phyloP scores from a whole-genome alignment of 2,888 invertebrate species.

The Sinohyriopsis cumingii region DNA sequence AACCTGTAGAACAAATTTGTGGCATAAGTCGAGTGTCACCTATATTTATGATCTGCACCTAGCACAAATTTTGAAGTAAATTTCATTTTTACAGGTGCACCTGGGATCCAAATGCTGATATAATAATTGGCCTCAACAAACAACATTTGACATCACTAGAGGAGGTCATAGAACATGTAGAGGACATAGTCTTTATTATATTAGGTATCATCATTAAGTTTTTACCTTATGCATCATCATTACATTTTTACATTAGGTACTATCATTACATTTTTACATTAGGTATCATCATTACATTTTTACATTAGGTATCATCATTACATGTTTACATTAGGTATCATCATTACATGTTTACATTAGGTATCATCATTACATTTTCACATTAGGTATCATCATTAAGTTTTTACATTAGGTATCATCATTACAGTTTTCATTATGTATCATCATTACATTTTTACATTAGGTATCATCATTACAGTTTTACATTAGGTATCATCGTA shows the following conservation, averaged over 20 bases:
- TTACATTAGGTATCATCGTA: too few relatives aligned
- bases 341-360: background rate
- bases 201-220: constrained; percentile 42
- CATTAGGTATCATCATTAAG: background rate
- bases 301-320: constrained; percentile 1
- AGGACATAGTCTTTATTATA: constrained; percentile 56
- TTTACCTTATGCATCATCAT: background rate
- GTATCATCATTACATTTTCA: background rate
- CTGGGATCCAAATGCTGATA: constrained; percentile 53
- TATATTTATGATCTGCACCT: too few relatives aligned
- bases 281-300: constrained; percentile 35
- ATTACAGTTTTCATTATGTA: too few relatives aligned
- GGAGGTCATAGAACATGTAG: constrained; percentile 56
- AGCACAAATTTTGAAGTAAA: too few relatives aligned
- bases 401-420: background rate
- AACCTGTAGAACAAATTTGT: too few relatives aligned
- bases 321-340: constrained; percentile 50
- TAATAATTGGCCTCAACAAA: constrained; percentile 59
- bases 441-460: too few relatives aligned
- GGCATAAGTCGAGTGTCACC: too few relatives aligned
- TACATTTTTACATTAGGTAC: background rate
- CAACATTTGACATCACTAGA: constrained; percentile 46
- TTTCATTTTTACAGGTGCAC: constrained; percentile 20
- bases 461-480: too few relatives aligned
- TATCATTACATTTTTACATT: constrained; percentile 29